phyloP scores from a whole-genome alignment of 2,797 vertebrate genomes.

The Salarias fasciatus region DNA sequence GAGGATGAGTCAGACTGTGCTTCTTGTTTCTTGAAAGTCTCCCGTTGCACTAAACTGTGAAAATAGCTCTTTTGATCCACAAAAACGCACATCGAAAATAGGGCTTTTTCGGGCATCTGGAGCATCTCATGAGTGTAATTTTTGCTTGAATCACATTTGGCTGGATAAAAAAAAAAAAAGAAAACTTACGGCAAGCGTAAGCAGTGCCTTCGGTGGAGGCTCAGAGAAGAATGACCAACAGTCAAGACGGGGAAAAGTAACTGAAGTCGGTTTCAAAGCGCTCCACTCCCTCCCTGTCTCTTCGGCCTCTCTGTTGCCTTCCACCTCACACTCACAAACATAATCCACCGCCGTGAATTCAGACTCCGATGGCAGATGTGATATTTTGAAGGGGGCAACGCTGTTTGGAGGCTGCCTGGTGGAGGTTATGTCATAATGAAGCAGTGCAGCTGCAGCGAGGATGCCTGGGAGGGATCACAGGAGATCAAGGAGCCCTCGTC shows the following conservation, averaged over 20 bases:
- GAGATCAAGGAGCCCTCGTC: constrained; percentile 73
- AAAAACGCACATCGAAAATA: too few relatives aligned
- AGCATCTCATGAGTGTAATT: too few relatives aligned
- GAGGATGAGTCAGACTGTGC: background rate
- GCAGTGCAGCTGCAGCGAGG: constrained; percentile 61
- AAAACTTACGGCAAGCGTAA: background rate
- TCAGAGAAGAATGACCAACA: constrained; percentile 13
- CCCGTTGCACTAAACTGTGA: too few relatives aligned
- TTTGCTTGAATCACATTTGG: constrained; percentile 1
- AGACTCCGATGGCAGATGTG: constrained; percentile 56
- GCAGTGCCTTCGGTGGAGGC: constrained; percentile 1
- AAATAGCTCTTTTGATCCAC: too few relatives aligned
- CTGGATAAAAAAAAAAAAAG: constrained; percentile 11
- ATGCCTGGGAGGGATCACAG: constrained; percentile 70
- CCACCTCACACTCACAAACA: constrained; percentile 24
- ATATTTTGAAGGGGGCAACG: constrained; percentile 51
- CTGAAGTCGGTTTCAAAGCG: constrained; percentile 16
- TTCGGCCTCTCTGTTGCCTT: constrained; percentile 22
- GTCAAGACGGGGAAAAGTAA: background rate
- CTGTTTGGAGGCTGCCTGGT: constrained; percentile 59
- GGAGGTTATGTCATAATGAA: constrained; percentile 73
- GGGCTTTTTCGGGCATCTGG: too few relatives aligned
- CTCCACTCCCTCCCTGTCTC: constrained; percentile 12
- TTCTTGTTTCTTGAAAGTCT: background rate
- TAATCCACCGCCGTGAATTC: constrained; percentile 48